Conservation (phyloP, 1,140 invertebrate species). For the Drosophila eugracilis region DNA sequence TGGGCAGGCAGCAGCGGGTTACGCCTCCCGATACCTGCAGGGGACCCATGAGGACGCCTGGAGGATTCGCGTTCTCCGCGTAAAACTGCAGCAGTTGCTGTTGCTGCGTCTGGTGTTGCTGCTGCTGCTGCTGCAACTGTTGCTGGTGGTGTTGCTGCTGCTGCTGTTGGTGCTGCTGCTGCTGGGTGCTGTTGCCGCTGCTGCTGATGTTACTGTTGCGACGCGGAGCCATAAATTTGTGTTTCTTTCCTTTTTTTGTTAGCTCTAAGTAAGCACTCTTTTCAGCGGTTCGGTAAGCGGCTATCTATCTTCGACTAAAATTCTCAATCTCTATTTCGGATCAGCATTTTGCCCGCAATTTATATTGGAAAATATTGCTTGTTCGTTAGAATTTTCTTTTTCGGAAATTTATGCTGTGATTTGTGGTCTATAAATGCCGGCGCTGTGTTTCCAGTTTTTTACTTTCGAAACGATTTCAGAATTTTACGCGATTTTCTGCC, state of each 20-base stretch:
- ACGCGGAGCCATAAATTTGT: constrained; percentile 80
- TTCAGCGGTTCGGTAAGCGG: neutral
- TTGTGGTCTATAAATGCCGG: constrained; percentile 25
- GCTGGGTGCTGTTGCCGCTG: constrained; percentile 35
- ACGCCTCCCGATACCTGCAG: constrained; percentile 63
- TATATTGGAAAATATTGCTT: constrained; percentile 26
- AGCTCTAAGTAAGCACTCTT: constrained; percentile 15
- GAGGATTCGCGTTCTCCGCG: constrained; percentile 11
- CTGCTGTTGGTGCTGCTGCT: constrained; percentile 48
- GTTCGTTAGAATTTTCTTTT: too few relatives aligned
- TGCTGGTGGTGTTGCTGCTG: constrained; percentile 35
- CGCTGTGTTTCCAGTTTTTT: constrained; percentile 25
- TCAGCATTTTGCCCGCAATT: constrained; percentile 17
- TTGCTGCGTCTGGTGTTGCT: constrained; percentile 52
- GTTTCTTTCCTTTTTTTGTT: neutral
- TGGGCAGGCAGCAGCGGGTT: constrained; percentile 91
- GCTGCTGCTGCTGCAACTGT: constrained; percentile 55
- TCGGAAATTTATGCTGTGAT: constrained; percentile 18
- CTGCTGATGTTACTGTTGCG: constrained; percentile 57
- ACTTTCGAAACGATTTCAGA: constrained; percentile 13
- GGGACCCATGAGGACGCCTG: constrained; percentile 59
- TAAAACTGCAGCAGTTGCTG: constrained; percentile 50
- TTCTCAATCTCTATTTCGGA: constrained; percentile 23
- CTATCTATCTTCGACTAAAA: neutral
- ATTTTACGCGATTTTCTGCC: neutral